Conservation (phyloP, 2,888 invertebrate species). For the Microctonus hyperodae region DNA sequence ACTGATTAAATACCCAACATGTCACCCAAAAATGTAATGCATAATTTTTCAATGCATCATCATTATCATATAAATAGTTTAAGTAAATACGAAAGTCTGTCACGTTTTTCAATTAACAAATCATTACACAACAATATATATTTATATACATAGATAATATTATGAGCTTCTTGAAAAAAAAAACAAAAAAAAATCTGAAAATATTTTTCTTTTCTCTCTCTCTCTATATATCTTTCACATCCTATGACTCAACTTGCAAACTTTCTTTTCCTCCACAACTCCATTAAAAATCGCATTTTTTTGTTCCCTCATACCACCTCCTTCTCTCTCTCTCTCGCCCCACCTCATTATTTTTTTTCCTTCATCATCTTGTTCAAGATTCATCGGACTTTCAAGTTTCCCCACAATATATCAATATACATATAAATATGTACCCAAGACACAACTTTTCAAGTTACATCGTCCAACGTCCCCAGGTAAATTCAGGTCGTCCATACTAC, state of each 20-base stretch:
- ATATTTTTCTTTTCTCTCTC: not conserved
- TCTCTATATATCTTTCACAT: not conserved
- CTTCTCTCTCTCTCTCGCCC: not conserved
- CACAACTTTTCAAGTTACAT: not conserved
- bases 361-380: not conserved
- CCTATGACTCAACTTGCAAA: constrained; percentile 5
- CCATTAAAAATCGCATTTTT: constrained; percentile 1
- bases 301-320: too few relatives aligned
- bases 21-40: not conserved
- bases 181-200: not conserved
- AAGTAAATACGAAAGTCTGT: not conserved
- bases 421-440: not conserved
- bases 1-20: not conserved
- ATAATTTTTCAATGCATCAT: not conserved
- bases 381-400: not conserved
- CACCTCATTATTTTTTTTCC: not conserved
- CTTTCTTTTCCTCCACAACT: constrained; percentile 25
- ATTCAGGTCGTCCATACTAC: not conserved
- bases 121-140: constrained; percentile 3
- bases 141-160: not conserved
- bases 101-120: not conserved
- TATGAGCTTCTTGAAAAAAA: not conserved
- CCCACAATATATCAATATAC: not conserved
- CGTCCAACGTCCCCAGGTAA: not conserved
- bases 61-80: not conserved